phyloP scores from a whole-genome alignment of 1,140 invertebrate species.

The Nautilus pompilius region DNA sequence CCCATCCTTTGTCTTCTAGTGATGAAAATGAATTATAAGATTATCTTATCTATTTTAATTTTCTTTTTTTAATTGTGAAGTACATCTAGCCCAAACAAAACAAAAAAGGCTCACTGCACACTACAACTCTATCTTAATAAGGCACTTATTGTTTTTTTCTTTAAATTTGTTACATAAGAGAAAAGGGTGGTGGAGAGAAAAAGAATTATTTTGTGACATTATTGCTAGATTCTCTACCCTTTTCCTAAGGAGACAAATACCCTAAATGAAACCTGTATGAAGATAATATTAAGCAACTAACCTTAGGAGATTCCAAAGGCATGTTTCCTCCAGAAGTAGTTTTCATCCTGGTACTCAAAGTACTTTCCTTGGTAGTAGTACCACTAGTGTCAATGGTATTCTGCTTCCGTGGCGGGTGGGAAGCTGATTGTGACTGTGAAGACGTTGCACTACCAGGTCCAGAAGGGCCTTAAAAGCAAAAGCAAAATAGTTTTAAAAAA shows the following conservation, averaged over 20 bases:
- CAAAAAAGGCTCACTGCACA: no score
- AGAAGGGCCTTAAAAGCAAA: slow-evolving; percentile 15
- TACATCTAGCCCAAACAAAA: no score
- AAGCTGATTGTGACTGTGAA: slow-evolving; percentile 23
- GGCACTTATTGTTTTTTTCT: no score
- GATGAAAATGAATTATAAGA: no score
- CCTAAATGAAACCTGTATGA: not conserved
- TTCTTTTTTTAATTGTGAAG: no score
- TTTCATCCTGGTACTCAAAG: slow-evolving; percentile 42
- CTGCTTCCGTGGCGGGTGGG: slow-evolving; percentile 27
- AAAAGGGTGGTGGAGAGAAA: no score
- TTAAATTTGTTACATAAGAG: no score
- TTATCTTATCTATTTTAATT: no score
- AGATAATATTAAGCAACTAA: slow-evolving; percentile 5
- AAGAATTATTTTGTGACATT: no score
- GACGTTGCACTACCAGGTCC: slow-evolving; percentile 19
- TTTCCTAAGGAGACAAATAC: not conserved
- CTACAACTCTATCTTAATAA: no score
- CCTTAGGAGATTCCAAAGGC: slow-evolving; percentile 28
- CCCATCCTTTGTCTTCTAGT: no score
- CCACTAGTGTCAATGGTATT: slow-evolving; percentile 36
- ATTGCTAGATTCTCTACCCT: no score
- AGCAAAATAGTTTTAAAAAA: not conserved
- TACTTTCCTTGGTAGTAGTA: slow-evolving; percentile 43
- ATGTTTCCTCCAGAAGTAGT: slow-evolving; percentile 31